Evolutionary conservation across 2,797 vertebrate species (phyloP).

Genomic region (Steatocranus sp.): DNA sequence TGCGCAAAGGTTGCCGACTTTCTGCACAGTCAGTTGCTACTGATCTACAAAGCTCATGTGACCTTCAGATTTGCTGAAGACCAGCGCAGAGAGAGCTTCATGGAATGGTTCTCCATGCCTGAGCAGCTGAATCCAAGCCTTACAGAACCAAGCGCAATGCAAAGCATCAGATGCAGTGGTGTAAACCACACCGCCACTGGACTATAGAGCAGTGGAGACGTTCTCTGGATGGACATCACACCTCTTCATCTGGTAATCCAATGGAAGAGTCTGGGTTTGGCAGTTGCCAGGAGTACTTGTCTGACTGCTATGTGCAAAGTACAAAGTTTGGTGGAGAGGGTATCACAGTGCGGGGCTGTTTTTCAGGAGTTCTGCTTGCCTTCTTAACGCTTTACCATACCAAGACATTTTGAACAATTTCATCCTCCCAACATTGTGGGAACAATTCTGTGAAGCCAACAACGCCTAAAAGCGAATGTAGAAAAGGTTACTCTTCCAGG

Average conservation of each 20-base stretch:
- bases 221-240: not conserved
- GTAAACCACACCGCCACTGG: not conserved
- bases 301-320: not conserved
- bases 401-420: not conserved
- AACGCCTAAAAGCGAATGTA: not conserved
- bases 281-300: not conserved
- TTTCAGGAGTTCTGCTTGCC: not conserved
- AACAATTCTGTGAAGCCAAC: not conserved
- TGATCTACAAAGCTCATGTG: not conserved
- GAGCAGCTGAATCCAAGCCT: not conserved
- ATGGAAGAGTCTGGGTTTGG: not conserved
- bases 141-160: not conserved
- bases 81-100: not conserved
- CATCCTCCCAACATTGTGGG: not conserved
- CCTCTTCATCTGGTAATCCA: not conserved
- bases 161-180: not conserved
- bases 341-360: not conserved
- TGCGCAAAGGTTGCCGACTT: rapidly evolving
- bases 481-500: not conserved
- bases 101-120: not conserved
- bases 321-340: not conserved
- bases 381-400: not conserved
- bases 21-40: not conserved
- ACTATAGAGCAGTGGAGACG: not conserved
- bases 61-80: not conserved